phyloP scores from a whole-genome alignment of 2,888 invertebrate species.

The Entomobrya proxima region DNA sequence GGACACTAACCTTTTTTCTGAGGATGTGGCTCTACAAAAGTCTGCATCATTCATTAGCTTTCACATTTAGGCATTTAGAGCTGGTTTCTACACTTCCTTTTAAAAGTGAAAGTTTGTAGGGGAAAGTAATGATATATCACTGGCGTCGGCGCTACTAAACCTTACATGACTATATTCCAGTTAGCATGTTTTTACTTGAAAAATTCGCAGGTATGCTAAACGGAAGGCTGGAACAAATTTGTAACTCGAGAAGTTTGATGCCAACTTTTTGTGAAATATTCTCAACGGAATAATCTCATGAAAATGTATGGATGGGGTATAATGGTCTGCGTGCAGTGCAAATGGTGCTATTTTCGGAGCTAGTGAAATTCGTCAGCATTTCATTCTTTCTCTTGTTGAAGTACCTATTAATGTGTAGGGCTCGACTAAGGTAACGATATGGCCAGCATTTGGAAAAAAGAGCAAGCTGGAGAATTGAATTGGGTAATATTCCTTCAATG shows the following conservation, averaged over 20 bases:
- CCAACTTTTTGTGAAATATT: conserved; percentile 5
- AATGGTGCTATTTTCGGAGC: background rate
- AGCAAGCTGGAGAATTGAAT: background rate
- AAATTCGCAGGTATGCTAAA: background rate
- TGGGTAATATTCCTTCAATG: background rate
- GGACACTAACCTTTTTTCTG: background rate
- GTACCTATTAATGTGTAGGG: no score
- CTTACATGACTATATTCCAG: no score
- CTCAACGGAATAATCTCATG: background rate
- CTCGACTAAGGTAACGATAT: background rate
- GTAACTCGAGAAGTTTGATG: no score
- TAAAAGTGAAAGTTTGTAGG: no score
- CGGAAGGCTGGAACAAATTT: background rate
- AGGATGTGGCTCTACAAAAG: no score
- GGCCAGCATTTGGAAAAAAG: background rate
- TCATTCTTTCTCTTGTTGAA: background rate
- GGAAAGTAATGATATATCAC: no score
- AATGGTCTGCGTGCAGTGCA: background rate
- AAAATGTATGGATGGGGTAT: background rate
- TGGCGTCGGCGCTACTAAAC: no score
- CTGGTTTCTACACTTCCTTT: no score
- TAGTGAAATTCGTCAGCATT: background rate
- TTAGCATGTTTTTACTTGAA: no score
- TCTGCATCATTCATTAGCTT: no score
- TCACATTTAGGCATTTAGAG: no score